A percentile compares a stretch with the other conserved stretches of the same genome.
Evolutionary conservation across 2,113 vertebrate species (phyloP).

Genomic region (Nesogale talazaci): DNA sequence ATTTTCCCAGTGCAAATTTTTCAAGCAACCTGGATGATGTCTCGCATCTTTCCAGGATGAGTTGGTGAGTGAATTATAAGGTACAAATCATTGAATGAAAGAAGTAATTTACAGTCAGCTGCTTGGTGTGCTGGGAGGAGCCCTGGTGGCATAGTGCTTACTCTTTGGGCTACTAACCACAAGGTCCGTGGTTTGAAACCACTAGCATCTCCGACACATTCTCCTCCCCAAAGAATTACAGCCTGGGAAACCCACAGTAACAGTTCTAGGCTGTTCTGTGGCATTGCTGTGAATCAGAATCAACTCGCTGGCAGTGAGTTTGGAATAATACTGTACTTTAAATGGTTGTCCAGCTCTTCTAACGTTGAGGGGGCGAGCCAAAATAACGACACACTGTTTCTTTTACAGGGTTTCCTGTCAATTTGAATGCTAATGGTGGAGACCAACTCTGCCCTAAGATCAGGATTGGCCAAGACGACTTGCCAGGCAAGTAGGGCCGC

Average conservation of each 20-base stretch:
- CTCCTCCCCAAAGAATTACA: too few relatives aligned
- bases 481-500: constrained; percentile 89
- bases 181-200: too few relatives aligned
- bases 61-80: constrained; percentile 20
- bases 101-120: background rate
- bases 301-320: background rate
- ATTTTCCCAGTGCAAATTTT: constrained; percentile 46
- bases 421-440: constrained; percentile 85
- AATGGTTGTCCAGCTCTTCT: constrained; percentile 45
- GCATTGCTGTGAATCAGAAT: too few relatives aligned
- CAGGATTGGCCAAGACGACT: constrained; percentile 87
- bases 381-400: constrained; percentile 11
- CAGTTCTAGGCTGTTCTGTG: too few relatives aligned
- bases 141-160: too few relatives aligned
- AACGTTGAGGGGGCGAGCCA: background rate
- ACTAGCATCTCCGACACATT: too few relatives aligned
- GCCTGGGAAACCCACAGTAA: too few relatives aligned
- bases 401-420: constrained; percentile 88
- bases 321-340: background rate
- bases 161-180: too few relatives aligned
- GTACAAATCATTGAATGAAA: background rate
- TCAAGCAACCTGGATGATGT: background rate
- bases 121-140: background rate
- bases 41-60: background rate
- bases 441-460: constrained; percentile 88